These are phyloP conservation scores for Hippocampus mohnikei DNA, from an alignment of 2,113 vertebrate genomes.

Conservation along the genomic window DNA sequence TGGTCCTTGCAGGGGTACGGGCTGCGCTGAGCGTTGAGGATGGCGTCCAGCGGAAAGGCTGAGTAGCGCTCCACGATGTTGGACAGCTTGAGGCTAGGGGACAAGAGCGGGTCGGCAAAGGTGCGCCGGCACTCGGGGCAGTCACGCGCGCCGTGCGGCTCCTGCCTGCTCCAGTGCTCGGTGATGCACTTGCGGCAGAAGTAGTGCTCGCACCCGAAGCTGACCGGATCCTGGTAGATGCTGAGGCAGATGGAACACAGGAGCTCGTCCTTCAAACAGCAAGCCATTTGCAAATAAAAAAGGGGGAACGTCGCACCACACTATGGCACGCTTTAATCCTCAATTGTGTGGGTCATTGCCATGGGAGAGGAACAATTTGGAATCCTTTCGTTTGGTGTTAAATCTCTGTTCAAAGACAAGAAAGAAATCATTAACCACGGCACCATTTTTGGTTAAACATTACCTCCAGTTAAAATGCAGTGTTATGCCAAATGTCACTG, in stretches of 20 bases:
- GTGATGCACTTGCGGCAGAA: conserved; percentile 98
- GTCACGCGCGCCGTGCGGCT: conserved; percentile 83
- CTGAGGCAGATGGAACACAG: conserved; percentile 98
- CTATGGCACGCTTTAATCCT: conserved; percentile 39
- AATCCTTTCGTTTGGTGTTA: not conserved
- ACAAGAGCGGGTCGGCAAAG: conserved; percentile 86
- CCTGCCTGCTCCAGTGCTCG: conserved; percentile 93
- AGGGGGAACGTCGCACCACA: conserved; percentile 51
- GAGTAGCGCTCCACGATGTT: conserved; percentile 97
- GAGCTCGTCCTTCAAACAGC: conserved; percentile 97
- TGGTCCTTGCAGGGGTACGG: conserved; percentile 94
- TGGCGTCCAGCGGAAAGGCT: conserved; percentile 91
- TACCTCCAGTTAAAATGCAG: conserved; percentile 10
- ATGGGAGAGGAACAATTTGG: conserved; percentile 16
- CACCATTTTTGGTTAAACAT: conserved; percentile 19
- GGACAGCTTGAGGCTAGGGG: conserved; percentile 94
- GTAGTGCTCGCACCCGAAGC: conserved; percentile 95
- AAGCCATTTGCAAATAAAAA: conserved; percentile 79
- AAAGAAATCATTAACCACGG: conserved; percentile 17
- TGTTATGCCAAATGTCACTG: not conserved
- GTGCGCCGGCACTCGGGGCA: conserved; percentile 94
- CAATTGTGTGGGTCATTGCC: conserved; percentile 11
- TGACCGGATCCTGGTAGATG: conserved; percentile 97
- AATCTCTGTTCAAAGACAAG: conserved; percentile 27
- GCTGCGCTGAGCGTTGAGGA: conserved; percentile 88